Conservation (phyloP, 2,888 invertebrate genomes). For the Megalurothrips usitatus region DNA sequence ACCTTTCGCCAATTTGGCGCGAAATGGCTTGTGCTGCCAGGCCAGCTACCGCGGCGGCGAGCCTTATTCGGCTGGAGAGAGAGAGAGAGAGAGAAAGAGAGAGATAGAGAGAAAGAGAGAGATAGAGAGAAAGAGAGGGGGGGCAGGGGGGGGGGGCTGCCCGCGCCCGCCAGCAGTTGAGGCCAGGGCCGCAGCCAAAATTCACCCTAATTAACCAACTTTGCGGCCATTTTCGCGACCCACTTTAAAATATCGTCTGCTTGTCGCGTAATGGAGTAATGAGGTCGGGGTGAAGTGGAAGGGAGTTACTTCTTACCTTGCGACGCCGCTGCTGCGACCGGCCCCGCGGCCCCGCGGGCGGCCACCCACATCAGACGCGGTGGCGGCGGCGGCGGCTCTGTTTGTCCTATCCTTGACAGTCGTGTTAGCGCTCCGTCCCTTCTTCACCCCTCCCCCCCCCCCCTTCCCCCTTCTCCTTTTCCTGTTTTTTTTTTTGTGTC, state of each 20-base stretch:
- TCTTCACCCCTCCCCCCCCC: too few relatives aligned
- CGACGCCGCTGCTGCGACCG: too few relatives aligned
- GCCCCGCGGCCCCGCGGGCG: not conserved
- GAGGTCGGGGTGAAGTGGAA: not conserved
- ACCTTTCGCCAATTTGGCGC: conserved; percentile 24
- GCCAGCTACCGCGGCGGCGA: not conserved
- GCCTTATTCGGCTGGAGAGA: not conserved
- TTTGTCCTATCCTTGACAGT: not conserved
- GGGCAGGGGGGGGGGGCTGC: too few relatives aligned
- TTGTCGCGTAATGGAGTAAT: not conserved
- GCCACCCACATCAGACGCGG: not conserved
- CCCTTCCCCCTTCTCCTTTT: too few relatives aligned
- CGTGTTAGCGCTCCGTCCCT: not conserved
- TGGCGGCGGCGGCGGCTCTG: not conserved
- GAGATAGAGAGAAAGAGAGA: too few relatives aligned
- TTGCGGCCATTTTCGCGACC: conserved; percentile 24
- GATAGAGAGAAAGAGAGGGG: too few relatives aligned
- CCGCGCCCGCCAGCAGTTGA: not conserved
- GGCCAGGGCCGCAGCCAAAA: conserved; percentile 2
- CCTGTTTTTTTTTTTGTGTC: too few relatives aligned
- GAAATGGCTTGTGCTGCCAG: conserved; percentile 8
- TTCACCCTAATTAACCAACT: conserved; percentile 19
- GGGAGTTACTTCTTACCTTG: not conserved
- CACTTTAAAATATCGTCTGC: conserved; percentile 5
- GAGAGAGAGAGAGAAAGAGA: too few relatives aligned